phyloP scores from a whole-genome alignment of 2,113 vertebrate species.

The Prionailurus bengalensis region DNA sequence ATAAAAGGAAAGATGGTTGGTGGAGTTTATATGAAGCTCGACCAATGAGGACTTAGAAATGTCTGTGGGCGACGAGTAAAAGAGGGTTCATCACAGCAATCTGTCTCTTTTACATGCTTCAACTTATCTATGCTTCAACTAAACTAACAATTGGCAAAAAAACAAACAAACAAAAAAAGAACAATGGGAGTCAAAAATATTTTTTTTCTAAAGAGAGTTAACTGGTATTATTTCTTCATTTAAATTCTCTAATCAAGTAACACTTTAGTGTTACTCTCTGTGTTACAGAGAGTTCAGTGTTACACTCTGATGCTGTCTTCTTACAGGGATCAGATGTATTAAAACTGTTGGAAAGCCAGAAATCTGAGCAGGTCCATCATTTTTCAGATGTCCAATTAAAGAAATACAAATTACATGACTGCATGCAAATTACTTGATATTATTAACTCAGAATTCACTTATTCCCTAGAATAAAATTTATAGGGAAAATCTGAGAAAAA shows the following conservation, averaged over 20 bases:
- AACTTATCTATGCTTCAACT: background rate
- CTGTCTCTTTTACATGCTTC: background rate
- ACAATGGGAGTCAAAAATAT: background rate
- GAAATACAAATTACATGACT: background rate
- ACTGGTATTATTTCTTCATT: background rate
- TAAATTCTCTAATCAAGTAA: constrained; percentile 8
- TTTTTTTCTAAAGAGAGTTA: background rate
- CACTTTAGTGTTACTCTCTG: background rate
- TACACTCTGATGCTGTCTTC: background rate
- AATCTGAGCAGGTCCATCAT: background rate
- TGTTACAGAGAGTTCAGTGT: too few relatives aligned
- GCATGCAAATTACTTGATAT: background rate
- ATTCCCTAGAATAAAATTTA: background rate
- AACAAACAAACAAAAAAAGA: background rate
- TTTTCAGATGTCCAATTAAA: background rate
- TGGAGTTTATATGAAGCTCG: background rate
- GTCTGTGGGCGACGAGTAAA: background rate
- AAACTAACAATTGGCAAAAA: background rate
- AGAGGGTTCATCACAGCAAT: background rate
- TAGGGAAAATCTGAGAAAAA: constrained; percentile 10
- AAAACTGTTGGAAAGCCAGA: background rate
- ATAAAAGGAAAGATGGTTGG: background rate
- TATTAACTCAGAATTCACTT: background rate
- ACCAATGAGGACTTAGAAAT: background rate
- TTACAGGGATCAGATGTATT: background rate